These are phyloP conservation scores for Vanessa atalanta DNA, from an alignment of 1,140 invertebrate genomes.

Conservation along the genomic window DNA sequence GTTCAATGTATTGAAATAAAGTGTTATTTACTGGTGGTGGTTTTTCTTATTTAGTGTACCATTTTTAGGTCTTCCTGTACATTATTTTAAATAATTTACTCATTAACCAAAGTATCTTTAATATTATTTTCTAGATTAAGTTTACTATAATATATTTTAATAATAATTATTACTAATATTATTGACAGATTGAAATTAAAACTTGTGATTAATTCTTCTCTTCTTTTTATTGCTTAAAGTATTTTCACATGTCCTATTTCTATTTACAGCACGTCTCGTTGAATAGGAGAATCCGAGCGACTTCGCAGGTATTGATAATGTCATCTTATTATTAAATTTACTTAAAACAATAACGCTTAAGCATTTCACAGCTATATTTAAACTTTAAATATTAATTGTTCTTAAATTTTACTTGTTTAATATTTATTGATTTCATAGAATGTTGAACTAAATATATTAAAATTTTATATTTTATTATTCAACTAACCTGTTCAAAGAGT, in stretches of 20 bases:
- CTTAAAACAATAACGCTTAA: too few relatives aligned
- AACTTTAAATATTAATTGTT: too few relatives aligned
- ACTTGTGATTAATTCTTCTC: too few relatives aligned
- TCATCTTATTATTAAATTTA: background rate
- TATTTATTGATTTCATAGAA: background rate
- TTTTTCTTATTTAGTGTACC: background rate
- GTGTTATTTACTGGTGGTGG: background rate
- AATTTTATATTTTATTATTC: too few relatives aligned
- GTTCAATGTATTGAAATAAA: background rate
- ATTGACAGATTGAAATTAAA: background rate
- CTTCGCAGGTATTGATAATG: slow-evolving; percentile 48
- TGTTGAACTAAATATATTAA: too few relatives aligned
- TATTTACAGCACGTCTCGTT: slow-evolving; percentile 40
- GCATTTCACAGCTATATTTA: too few relatives aligned
- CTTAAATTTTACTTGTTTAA: background rate
- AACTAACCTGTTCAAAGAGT: too few relatives aligned
- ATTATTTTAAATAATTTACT: background rate
- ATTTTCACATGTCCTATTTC: slow-evolving; percentile 14
- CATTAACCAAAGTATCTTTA: too few relatives aligned
- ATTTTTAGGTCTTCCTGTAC: background rate
- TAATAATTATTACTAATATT: too few relatives aligned
- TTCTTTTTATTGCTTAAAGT: too few relatives aligned
- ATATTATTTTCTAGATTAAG: too few relatives aligned
- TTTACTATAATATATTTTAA: too few relatives aligned
- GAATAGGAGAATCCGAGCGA: slow-evolving; percentile 42